Percentiles rank a stretch among this genome's conserved stretches.
Conservation (phyloP, 2,113 vertebrate genomes). For the Elgaria multicarinata region DNA sequence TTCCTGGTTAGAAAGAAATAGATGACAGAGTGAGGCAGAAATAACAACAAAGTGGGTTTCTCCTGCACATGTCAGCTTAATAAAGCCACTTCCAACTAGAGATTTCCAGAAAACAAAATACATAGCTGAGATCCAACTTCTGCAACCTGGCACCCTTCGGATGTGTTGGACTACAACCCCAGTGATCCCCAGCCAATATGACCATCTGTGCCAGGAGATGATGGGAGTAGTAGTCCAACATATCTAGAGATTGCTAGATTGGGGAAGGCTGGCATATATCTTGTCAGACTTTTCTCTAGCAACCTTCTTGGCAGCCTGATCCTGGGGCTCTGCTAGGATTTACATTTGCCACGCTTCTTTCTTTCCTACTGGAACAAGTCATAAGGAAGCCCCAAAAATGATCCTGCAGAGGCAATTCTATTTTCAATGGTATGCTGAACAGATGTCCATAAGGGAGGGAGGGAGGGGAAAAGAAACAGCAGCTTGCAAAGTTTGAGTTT, state of each 20-base stretch:
- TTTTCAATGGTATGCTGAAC: conserved; percentile 46
- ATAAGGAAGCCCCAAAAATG: conserved; percentile 43
- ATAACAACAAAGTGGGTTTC: not conserved
- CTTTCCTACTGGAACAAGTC: not conserved
- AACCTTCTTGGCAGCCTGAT: not conserved
- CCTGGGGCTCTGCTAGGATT: not conserved
- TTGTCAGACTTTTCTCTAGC: not conserved
- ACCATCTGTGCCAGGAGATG: too few relatives aligned
- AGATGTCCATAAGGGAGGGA: conserved; percentile 27
- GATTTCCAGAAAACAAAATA: not conserved
- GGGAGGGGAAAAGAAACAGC: not conserved
- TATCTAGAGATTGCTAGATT: too few relatives aligned
- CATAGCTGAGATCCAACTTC: too few relatives aligned
- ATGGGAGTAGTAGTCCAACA: too few relatives aligned
- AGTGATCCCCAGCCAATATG: too few relatives aligned
- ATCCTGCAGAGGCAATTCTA: conserved; percentile 23
- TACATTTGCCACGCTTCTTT: not conserved
- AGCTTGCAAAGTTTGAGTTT: not conserved
- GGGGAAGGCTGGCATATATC: not conserved
- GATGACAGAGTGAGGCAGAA: not conserved
- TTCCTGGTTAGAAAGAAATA: not conserved
- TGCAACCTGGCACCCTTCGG: too few relatives aligned
- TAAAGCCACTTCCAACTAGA: not conserved
- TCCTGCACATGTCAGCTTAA: not conserved
- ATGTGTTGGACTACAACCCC: too few relatives aligned